Base-by-base conservation (phyloP, 2,113 vertebrate species). In the Mustela nigripes region DNA sequence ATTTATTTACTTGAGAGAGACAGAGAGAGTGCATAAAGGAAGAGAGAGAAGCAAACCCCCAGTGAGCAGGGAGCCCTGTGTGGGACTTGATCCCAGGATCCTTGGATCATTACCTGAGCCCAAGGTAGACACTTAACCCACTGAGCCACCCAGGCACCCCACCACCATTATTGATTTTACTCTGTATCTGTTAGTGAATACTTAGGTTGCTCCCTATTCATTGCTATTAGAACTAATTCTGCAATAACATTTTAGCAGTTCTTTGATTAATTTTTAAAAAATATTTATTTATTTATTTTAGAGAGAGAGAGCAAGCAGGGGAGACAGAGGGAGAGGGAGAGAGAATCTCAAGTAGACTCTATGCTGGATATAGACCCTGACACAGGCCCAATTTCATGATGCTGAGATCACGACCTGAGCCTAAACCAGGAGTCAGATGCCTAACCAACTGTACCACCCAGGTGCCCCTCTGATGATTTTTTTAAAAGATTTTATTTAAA, bases 201-300 rank as follows among this genome's bases (percentile, higher is more conserved):
- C 58, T 92, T 94, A 65, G 62, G 12, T 50, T 65, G 26, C 18
- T 94, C 80, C 39, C 45, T 76, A 58, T 48, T 94, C 39, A 95
- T 94, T 84, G 48, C n/a, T 50, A 88, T 81, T 86, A 71, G 71
- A 91, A 45, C 53, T 69, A 92, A n/a, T 50, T 95, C 81, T 93
- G 48, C 33, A 96, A 39, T 74, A 39, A 83, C 8, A 82, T 90
- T 2, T 94, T 84, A 79, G 26, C 36, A 94, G 9, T 24, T 80
- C 69, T 89, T 31, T 24, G 39, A 60, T 62, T 84, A 69, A 22
- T 74, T 87, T 76, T 69, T 21, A 4, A 69, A 36, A 18, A 19
- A 19, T 69, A 10, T 36, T 21, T 69, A 69, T n/a, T 69, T 69
- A 9, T 69, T 69, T 69, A 69, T 69, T 67, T 67, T 36, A 36